Base-by-base conservation (phyloP, 1,140 invertebrate genomes). In the Zaprionus capensis region DNA sequence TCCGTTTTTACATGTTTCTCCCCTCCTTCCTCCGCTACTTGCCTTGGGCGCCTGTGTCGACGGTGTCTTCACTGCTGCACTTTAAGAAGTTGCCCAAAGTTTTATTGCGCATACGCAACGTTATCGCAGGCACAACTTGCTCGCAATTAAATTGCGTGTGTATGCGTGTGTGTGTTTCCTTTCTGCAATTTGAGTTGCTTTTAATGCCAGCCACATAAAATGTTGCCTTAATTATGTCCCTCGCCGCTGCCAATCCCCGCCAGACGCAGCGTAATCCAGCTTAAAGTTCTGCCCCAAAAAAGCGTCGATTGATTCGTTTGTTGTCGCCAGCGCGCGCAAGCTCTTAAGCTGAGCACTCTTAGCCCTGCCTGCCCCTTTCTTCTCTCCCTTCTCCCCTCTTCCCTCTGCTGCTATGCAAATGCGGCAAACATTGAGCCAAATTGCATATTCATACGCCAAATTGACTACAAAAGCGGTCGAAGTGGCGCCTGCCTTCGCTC, bases 51-150 rank as follows among this genome's bases (percentile, higher is more conserved):
- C n/a, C 15, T 15, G 15, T n/a, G 20, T n/a, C 4, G 24, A 3
- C 15, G 1, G 9, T 31, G 31, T 31, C 9, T 34, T 34, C 31
- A 34, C 9, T 14, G 12, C 7, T 53, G 44, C 58, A 55, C 12
- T 58, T 75, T 51, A 57, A 46, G 20, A 67, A 57, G 76, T 76
- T 74, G 49, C 41, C 78, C 78, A 61, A 73, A 65, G 65, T 78
- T 82, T 77, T 86, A 86, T 87, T 82, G 80, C 76, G 76, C 67
- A 87, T 86, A 87, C 83, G 82, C 80, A 62, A 31, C 53, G 63
- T 71, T 64, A 41, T 22, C 61, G 11, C n/a, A 15, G 20, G 31
- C 36, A 11, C 22, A 67, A 79, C 57, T 70, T 51, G 38, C 36
- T 34, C 67, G 71, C 82, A 82, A 80, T 85, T 86, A 85, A 82